These are phyloP conservation scores for Cinara cedri DNA, from an alignment of 2,888 invertebrate genomes.

Conservation along the genomic window DNA sequence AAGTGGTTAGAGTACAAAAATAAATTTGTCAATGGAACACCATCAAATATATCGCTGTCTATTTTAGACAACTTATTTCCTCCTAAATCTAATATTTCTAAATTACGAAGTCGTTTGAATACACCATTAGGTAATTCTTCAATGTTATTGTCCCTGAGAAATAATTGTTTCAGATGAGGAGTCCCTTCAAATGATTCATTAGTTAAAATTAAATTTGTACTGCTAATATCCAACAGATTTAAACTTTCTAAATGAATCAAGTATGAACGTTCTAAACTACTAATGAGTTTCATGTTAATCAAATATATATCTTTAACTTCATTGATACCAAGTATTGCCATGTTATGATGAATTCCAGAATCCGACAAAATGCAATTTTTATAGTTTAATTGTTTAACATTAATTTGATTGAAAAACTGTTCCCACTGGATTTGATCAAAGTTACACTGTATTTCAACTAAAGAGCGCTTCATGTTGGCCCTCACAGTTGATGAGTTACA, in stretches of 20 bases:
- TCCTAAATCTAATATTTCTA: constrained; percentile 72
- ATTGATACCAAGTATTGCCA: constrained; percentile 29
- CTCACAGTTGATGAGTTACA: constrained; percentile 12
- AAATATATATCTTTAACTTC: neutral
- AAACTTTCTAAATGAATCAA: constrained; percentile 17
- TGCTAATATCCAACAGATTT: neutral
- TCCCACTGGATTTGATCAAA: constrained; percentile 28
- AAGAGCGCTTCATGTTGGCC: neutral
- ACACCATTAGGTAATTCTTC: constrained; percentile 62
- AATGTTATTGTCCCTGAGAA: constrained; percentile 27
- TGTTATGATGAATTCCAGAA: constrained; percentile 28
- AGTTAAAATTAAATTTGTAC: constrained; percentile 32
- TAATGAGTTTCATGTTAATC: neutral
- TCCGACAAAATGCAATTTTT: constrained; percentile 30
- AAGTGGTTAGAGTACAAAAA: constrained; percentile 68
- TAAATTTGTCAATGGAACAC: constrained; percentile 48
- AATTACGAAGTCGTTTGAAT: constrained; percentile 66
- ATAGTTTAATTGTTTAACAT: constrained; percentile 14
- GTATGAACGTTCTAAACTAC: constrained; percentile 25
- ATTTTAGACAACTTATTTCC: constrained; percentile 71
- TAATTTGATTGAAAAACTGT: constrained; percentile 13
- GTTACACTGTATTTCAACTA: constrained; percentile 24
- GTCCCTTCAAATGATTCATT: constrained; percentile 42
- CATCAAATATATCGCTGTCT: constrained; percentile 69
- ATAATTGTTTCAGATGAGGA: constrained; percentile 21